Percentiles rank a stretch among this genome's conserved stretches.
phyloP scores from a whole-genome alignment of 2,888 invertebrate genomes.

The Hipparchia semele region DNA sequence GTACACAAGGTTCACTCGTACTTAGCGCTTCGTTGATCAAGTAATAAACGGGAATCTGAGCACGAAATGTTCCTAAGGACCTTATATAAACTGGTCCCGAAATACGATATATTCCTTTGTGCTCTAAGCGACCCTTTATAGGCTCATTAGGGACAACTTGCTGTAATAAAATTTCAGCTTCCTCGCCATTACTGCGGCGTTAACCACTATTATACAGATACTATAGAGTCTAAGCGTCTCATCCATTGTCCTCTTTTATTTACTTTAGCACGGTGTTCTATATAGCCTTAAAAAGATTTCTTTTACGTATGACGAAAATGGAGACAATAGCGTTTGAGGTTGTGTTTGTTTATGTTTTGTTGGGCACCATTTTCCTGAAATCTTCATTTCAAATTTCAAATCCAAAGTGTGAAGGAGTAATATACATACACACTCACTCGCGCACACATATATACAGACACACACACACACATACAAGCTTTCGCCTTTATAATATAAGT shows the following conservation, averaged over 20 bases:
- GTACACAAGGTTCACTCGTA: slow-evolving; percentile 7
- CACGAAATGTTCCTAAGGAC: slow-evolving; percentile 21
- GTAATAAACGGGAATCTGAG: slow-evolving; percentile 22
- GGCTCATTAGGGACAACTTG: slow-evolving; percentile 32
- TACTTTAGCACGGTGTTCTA: neutral
- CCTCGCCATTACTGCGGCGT: slow-evolving; percentile 19
- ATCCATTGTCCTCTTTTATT: slow-evolving; percentile 12
- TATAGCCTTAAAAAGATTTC: neutral
- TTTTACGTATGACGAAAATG: neutral
- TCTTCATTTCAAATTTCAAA: too few relatives aligned
- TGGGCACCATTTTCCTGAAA: too few relatives aligned
- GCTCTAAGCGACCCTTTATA: slow-evolving; percentile 28
- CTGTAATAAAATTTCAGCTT: slow-evolving; percentile 26
- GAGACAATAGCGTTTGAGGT: neutral
- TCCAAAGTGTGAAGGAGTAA: too few relatives aligned
- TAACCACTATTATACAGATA: slow-evolving; percentile 5
- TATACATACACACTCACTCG: too few relatives aligned
- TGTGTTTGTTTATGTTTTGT: too few relatives aligned
- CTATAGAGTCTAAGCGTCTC: neutral
- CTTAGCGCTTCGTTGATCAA: slow-evolving; percentile 18
- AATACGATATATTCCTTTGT: slow-evolving; percentile 33
- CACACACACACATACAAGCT: too few relatives aligned
- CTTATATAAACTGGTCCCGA: slow-evolving; percentile 28
- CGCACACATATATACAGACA: too few relatives aligned
- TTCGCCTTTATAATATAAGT: too few relatives aligned